Evolutionary conservation across 2,113 vertebrate species (phyloP).

Genomic region (Lagopus leucura): DNA sequence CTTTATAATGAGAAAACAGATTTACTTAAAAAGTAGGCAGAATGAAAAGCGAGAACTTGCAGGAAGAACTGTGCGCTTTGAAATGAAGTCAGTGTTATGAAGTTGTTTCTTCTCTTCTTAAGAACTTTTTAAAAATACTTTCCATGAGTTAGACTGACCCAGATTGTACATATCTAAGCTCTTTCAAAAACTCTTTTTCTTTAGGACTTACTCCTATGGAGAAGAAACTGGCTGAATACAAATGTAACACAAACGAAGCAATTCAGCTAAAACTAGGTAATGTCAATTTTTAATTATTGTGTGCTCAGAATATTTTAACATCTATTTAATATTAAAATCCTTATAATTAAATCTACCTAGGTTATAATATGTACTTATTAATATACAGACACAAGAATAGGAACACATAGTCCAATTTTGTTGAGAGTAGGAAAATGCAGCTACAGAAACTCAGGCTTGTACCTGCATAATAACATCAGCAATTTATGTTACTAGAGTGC

Average conservation of each 20-base stretch:
- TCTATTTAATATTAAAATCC: not conserved
- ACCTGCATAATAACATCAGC: not conserved
- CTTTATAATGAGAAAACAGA: not conserved
- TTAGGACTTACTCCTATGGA: constrained; percentile 91
- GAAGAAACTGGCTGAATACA: constrained; percentile 97
- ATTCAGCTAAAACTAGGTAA: constrained; percentile 94
- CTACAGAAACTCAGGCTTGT: not conserved
- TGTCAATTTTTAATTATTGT: not conserved
- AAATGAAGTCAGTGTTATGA: not conserved
- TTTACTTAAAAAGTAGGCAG: not conserved
- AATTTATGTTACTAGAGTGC: not conserved
- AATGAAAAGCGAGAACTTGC: too few relatives aligned
- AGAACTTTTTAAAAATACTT: not conserved
- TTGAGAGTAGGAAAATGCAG: not conserved
- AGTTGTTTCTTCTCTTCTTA: not conserved
- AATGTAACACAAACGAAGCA: constrained; percentile 98
- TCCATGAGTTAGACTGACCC: not conserved
- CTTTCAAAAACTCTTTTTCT: constrained; percentile 7
- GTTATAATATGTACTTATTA: not conserved
- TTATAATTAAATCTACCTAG: not conserved
- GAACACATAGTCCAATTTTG: not conserved
- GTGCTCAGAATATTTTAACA: not conserved
- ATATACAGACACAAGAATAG: not conserved
- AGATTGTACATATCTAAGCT: not conserved
- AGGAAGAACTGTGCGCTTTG: too few relatives aligned